These are phyloP conservation scores for Syrrhaptes paradoxus DNA, from an alignment of 2,113 vertebrate species.

Conservation along the genomic window DNA sequence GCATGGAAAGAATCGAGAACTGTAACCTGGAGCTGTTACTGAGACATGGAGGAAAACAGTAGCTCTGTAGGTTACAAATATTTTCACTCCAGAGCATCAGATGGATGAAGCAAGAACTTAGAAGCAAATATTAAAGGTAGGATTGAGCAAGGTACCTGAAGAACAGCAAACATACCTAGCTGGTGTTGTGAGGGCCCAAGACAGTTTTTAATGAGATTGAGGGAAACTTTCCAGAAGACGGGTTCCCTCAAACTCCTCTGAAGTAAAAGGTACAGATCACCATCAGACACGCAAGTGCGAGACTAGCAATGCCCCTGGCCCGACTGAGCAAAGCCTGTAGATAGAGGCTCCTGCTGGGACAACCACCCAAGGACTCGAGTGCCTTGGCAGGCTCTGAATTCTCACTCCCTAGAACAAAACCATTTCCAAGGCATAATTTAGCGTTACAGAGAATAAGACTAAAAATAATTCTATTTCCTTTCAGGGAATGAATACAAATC, in stretches of 20 bases:
- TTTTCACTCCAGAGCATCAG: neutral
- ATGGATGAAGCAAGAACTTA: neutral
- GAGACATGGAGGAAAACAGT: neutral
- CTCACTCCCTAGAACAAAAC: neutral
- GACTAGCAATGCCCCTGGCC: neutral
- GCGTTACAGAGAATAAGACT: neutral
- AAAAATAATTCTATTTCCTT: neutral
- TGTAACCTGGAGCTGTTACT: neutral
- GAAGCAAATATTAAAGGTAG: neutral
- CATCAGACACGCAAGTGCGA: neutral
- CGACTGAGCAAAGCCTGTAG: fast-evolving
- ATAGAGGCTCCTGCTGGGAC: neutral
- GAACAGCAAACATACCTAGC: neutral
- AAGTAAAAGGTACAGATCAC: neutral
- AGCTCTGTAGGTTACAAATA: neutral
- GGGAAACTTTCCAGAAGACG: neutral
- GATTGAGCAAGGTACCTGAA: neutral
- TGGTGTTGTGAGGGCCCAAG: neutral
- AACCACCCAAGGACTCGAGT: neutral
- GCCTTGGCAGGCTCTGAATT: neutral
- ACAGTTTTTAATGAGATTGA: neutral
- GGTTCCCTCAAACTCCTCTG: neutral
- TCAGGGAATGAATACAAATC: neutral
- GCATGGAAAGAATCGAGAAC: neutral
- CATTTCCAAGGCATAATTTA: neutral